A percentile compares a stretch with the other conserved stretches of the same genome.
Evolutionary conservation across 2,888 invertebrate species (phyloP).

Genomic region (Arctia plantaginis): DNA sequence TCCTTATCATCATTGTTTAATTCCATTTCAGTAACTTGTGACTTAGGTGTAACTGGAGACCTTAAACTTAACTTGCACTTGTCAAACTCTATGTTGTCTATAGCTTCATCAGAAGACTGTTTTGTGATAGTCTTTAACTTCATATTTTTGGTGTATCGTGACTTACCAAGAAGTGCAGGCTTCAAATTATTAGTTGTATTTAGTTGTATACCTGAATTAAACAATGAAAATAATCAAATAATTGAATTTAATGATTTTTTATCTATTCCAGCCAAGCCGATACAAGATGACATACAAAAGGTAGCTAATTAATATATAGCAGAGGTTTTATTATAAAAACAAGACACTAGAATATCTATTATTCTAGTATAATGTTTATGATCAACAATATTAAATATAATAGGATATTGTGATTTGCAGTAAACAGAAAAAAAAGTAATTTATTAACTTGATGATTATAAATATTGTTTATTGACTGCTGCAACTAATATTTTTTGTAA

Average conservation of each 20-base stretch:
- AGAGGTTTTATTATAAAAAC: background rate
- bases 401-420: background rate
- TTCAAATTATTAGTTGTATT: conserved; percentile 56
- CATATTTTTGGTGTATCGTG: conserved; percentile 40
- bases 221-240: background rate
- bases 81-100: conserved; percentile 72
- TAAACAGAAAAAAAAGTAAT: background rate
- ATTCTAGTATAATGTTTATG: background rate
- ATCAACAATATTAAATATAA: background rate
- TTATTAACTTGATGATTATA: background rate
- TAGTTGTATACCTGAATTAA: conserved; percentile 53
- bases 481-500: background rate
- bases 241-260: background rate
- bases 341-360: background rate
- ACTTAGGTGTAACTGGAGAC: conserved; percentile 50
- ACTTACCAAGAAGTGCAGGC: conserved; percentile 65
- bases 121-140: conserved; percentile 60
- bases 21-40: conserved; percentile 41
- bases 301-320: background rate
- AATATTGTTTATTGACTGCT: background rate
- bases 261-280: background rate
- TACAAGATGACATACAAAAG: background rate
- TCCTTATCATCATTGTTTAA: conserved; percentile 46
- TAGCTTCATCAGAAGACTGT: conserved; percentile 68
- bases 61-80: conserved; percentile 78